These are phyloP conservation scores for Leptinotarsa juncta DNA, from an alignment of 2,888 invertebrate genomes.

Conservation along the genomic window DNA sequence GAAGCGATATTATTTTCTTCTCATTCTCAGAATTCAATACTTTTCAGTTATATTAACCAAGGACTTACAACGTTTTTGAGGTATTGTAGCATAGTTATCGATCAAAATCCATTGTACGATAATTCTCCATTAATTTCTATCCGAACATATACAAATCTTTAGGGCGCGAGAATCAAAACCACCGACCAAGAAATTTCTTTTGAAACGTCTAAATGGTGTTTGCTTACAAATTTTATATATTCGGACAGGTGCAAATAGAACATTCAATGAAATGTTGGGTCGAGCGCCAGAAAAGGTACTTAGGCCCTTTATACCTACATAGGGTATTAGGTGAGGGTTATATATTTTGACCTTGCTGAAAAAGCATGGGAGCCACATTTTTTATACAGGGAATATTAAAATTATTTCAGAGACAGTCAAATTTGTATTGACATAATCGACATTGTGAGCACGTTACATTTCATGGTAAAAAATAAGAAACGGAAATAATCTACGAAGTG, in stretches of 20 bases:
- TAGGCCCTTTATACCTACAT: slow-evolving; percentile 15
- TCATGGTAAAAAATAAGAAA: too few species aligned
- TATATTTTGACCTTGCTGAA: neutral
- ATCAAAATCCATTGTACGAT: slow-evolving; percentile 1
- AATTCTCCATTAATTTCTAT: neutral
- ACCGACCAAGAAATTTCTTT: slow-evolving; percentile 17
- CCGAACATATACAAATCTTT: neutral
- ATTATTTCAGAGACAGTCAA: neutral
- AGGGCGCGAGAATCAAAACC: slow-evolving; percentile 13
- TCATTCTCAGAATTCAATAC: neutral
- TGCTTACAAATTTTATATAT: slow-evolving; percentile 20
- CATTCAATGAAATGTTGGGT: slow-evolving; percentile 3
- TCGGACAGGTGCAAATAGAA: slow-evolving; percentile 8
- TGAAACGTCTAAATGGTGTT: slow-evolving; percentile 19
- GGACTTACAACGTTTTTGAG: neutral
- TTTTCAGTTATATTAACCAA: neutral
- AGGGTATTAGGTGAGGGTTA: slow-evolving; percentile 16
- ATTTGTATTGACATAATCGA: too few species aligned
- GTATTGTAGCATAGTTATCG: neutral
- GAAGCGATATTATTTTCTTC: neutral
- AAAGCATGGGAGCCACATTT: slow-evolving; percentile 6
- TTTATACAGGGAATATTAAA: neutral
- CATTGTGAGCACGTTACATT: too few species aligned
- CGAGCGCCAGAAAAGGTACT: slow-evolving; percentile 20
- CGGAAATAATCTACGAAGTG: too few species aligned